Percentiles rank a stretch among this genome's conserved stretches.
Evolutionary conservation across 2,888 invertebrate genomes (phyloP).

Genomic region (Smittia sp.): DNA sequence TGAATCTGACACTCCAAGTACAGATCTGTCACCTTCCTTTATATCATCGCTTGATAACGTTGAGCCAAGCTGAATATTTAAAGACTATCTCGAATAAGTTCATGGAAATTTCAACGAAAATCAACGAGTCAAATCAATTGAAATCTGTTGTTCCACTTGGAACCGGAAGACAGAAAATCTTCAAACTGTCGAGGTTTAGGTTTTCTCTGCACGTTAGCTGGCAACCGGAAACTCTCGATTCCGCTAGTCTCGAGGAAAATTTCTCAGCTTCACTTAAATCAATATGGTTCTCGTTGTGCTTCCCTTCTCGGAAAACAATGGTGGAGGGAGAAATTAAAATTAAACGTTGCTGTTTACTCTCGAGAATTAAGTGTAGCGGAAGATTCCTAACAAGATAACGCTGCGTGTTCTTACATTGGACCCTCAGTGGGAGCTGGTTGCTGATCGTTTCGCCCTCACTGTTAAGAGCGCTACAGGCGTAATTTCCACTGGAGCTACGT

Average conservation of each 20-base stretch:
- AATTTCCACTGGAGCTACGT: slow-evolving; percentile 71
- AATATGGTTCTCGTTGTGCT: neutral
- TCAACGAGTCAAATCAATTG: too few relatives aligned
- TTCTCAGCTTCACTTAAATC: neutral
- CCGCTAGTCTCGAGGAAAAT: neutral
- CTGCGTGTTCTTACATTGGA: slow-evolving; percentile 69
- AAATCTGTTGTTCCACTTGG: too few relatives aligned
- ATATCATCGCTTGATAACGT: slow-evolving; percentile 83
- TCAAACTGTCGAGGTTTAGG: too few relatives aligned
- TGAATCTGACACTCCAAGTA: slow-evolving; percentile 91
- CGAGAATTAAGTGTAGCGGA: slow-evolving; percentile 2
- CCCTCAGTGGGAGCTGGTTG: slow-evolving; percentile 72
- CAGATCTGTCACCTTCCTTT: slow-evolving; percentile 88
- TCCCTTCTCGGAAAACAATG: neutral
- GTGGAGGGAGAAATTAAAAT: neutral
- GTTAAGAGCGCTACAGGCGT: slow-evolving; percentile 78
- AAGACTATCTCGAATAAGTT: too few relatives aligned
- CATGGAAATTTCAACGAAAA: too few relatives aligned
- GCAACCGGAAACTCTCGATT: neutral
- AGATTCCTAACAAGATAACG: neutral
- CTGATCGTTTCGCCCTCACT: slow-evolving; percentile 76
- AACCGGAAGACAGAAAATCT: too few relatives aligned
- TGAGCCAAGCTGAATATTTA: slow-evolving; percentile 75
- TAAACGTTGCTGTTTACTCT: neutral
- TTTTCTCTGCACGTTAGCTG: neutral